Evolutionary conservation across 2,888 invertebrate species (phyloP), one percentile per base, ranked within the genome.

Genomic region (Morpho helenor): DNA sequence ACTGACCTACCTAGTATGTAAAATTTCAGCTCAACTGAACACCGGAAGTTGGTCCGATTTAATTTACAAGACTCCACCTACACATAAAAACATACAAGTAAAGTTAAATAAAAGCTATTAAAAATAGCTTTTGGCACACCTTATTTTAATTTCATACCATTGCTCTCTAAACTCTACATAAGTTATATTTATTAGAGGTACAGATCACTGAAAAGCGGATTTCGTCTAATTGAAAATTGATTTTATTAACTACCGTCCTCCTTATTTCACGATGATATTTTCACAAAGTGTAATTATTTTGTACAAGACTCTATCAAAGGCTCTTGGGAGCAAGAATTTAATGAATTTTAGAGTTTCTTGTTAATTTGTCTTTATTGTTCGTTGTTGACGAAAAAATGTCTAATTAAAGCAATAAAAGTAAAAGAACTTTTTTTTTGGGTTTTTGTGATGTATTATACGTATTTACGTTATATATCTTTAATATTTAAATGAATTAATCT

Each of bases 161-260:
- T 40, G 22, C 22, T 46, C 47, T 45, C 22, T 41, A 40, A 46
- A 41, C 40, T 16, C 41, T 53, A 47, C 22, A 46, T 53, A 47
- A 39, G 22, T 53, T 53, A 46, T 53, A 47, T 53, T 53, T 47
- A 22, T 46, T 47, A 53, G 40, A 50, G 41, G 49, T 16, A 66
- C 68, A 73, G 75, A 77, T 77, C 77, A 75, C 68, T 62, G 68
- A 75, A 77, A 75, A 74, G 72, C 71, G 71, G 72, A 75, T 74
- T 75, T 72, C 69, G 71, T 76, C 71, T 79, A 79, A 78, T 53
- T 53, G 53, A 53, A 72, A 74, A 75, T 75, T 70, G 68, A 74
- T 68, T 77, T 75, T 74, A 77, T 77, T 75, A 66, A 62, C 61
- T 62, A 39, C 57, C 52, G 57, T 56, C 58, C 57, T 56, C 60